phyloP scores from a whole-genome alignment of 1,140 invertebrate species.

The Armadillidium nasatum region DNA sequence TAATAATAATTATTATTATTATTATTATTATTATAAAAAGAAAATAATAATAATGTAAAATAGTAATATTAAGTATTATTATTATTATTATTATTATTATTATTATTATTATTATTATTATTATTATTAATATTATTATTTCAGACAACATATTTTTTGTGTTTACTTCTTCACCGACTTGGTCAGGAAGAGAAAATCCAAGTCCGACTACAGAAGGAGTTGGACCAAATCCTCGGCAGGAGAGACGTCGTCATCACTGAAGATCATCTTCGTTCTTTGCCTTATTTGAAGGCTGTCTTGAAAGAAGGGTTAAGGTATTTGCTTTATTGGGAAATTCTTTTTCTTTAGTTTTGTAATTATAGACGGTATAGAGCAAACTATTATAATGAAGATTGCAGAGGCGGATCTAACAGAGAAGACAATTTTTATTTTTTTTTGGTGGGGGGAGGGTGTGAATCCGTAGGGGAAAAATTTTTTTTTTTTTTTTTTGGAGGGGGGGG shows the following conservation, averaged over 20 bases:
- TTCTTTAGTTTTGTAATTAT: neutral
- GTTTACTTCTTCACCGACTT: constrained; percentile 48
- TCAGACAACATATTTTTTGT: constrained; percentile 48
- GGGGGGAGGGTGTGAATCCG: too few relatives aligned
- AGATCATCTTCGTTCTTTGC: constrained; percentile 47
- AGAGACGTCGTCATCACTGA: constrained; percentile 46
- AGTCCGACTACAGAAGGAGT: constrained; percentile 51
- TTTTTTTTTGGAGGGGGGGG: too few relatives aligned
- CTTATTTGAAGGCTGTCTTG: constrained; percentile 54
- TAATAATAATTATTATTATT: constrained; percentile 8
- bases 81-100: constrained; percentile 25
- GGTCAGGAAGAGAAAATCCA: constrained; percentile 48
- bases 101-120: constrained; percentile 26
- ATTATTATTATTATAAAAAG: constrained; percentile 23
- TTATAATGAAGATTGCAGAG: too few relatives aligned
- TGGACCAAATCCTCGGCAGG: constrained; percentile 44
- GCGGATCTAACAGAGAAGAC: too few relatives aligned
- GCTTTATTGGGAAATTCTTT: neutral
- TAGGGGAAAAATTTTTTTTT: too few relatives aligned
- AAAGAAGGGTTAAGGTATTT: constrained; percentile 54
- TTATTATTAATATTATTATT: constrained; percentile 28
- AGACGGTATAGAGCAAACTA: neutral
- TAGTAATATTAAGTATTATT: too few relatives aligned
- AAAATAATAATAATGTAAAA: constrained; percentile 26
- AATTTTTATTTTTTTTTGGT: too few relatives aligned